Percentiles rank a stretch among this genome's conserved stretches.
These are phyloP conservation scores for Chlorops oryzae DNA, from an alignment of 1,140 invertebrate species.

Conservation along the genomic window DNA sequence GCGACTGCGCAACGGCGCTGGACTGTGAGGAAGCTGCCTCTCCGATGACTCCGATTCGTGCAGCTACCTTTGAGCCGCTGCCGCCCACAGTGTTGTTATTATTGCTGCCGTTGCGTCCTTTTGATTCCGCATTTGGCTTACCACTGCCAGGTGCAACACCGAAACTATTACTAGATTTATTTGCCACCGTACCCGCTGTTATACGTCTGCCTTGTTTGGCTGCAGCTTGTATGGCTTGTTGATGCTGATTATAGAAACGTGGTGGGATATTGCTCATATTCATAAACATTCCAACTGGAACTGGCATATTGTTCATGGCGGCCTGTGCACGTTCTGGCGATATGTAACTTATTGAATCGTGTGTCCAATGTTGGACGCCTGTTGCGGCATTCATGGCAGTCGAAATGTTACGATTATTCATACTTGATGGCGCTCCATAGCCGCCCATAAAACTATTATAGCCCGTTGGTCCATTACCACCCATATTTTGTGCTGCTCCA, in stretches of 20 bases:
- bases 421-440: no score
- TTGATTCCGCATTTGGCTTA: conserved; percentile 4
- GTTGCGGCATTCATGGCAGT: not conserved
- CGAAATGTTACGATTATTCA: no score
- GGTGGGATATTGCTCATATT: conserved; percentile 86
- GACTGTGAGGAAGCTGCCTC: conserved; percentile 4
- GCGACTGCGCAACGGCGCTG: conserved; percentile 9
- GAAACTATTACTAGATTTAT: conserved; percentile 39
- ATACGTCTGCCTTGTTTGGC: conserved; percentile 32
- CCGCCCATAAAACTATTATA: not conserved
- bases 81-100: not conserved
- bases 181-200: conserved; percentile 20
- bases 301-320: conserved; percentile 71
- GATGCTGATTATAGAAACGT: conserved; percentile 76
- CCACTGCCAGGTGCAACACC: conserved; percentile 7
- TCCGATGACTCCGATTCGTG: not conserved
- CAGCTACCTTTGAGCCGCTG: not conserved
- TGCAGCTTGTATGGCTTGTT: conserved; percentile 53
- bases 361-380: conserved; percentile 38
- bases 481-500: no score
- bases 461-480: not conserved
- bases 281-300: conserved; percentile 93
- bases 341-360: conserved; percentile 91
- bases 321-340: conserved; percentile 78
- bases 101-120: not conserved